Conservation (phyloP, 1,140 invertebrate species). For the Branchinecta lindahli region DNA sequence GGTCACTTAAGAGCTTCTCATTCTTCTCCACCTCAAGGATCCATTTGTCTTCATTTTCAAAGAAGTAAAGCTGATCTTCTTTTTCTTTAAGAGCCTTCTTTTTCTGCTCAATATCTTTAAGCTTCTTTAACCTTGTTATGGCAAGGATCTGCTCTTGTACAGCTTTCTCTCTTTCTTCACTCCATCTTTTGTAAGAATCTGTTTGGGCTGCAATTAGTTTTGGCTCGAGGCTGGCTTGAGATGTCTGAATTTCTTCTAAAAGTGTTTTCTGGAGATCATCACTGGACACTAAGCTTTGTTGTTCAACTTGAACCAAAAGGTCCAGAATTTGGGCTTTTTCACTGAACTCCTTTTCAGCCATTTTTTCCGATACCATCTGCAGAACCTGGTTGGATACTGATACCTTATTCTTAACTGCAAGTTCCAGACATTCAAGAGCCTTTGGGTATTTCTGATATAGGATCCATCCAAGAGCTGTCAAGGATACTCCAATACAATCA, state of each 20-base stretch:
- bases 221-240: slow-evolving; percentile 22
- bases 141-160: slow-evolving; percentile 26
- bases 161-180: slow-evolving; percentile 22
- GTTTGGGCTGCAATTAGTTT: slow-evolving; percentile 25
- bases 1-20: slow-evolving; percentile 16
- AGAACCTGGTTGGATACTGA: background rate
- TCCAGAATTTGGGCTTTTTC: slow-evolving; percentile 18
- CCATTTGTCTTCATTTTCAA: slow-evolving; percentile 31
- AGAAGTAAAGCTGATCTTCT: slow-evolving; percentile 32
- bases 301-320: slow-evolving; percentile 10
- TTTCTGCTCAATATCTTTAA: slow-evolving; percentile 26
- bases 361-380: slow-evolving; percentile 24
- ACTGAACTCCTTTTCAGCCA: slow-evolving; percentile 16
- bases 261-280: slow-evolving; percentile 19
- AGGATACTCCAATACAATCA: slow-evolving; percentile 42
- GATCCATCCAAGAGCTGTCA: slow-evolving; percentile 48
- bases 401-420: slow-evolving; percentile 9
- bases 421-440: slow-evolving; percentile 33
- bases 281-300: slow-evolving; percentile 3
- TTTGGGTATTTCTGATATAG: slow-evolving; percentile 50
- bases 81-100: slow-evolving; percentile 27
- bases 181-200: slow-evolving; percentile 26
- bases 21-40: slow-evolving; percentile 24
- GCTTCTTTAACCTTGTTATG: slow-evolving; percentile 23
- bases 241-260: slow-evolving; percentile 19